Evolutionary conservation across 2,797 vertebrate species (phyloP), one percentile per base, ranked within the genome.

Genomic region (Capromys pilorides): DNA sequence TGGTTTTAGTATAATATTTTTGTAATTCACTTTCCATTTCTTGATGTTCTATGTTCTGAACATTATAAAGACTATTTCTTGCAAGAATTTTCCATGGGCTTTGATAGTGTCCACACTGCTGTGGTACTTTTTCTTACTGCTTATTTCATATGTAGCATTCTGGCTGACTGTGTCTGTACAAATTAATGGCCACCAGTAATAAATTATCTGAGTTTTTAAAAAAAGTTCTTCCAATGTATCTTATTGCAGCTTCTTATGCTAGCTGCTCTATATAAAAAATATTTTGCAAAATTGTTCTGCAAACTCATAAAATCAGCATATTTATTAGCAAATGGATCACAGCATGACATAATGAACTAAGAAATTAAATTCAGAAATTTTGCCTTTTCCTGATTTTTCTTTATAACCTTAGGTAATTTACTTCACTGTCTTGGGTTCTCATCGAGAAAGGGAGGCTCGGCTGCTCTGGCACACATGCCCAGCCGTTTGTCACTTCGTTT

Each of bases 1-100:
- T 39, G 21, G n/a, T 71, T 71, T 71, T 71, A 87, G 77, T 69
- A 22, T 90, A 22, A 79, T 39, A 66, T n/a, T 91, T 95, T 95
- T 75, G 73, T 0, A 86, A 81, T 73, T 26, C 26, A 82, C 31
- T 90, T 81, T 28, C 33, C 14, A 45, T 79, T 67, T 85, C 31
- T 90, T 88, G 12, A 13, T 83, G 39, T 67, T 45, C 59, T 39
- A 4, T 54, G 41, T 85, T 19, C 14, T 49, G 1, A 57, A 66
- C 54, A 12, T 57, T 71, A 73, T 33, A 1, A 69, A 87, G 36
- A 94, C 86, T 67, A 59, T 92, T 41, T 14, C 2, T 64, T 80
- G 2, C 6, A 45, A 80, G 22, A 73, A 12, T 86, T 86, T 89
- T 78, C 73, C 36, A 12, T 78, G 49, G 2, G 21, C 28, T 94